Conservation (phyloP, 2,797 vertebrate genomes). For the Bradypodion pumilum region DNA sequence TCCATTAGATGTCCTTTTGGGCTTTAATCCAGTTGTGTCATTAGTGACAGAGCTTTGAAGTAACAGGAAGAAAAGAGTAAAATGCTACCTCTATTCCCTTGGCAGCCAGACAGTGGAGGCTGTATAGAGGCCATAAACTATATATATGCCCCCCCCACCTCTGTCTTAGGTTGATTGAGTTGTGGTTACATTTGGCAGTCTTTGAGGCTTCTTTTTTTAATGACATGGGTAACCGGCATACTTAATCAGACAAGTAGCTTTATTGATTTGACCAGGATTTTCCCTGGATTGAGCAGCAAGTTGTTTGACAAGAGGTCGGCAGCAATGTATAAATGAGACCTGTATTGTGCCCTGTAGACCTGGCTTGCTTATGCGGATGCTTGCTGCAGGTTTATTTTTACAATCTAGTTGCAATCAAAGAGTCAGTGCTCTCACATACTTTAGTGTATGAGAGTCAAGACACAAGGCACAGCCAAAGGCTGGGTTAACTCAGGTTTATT, state of each 20-base stretch:
- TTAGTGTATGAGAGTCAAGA: too few species aligned
- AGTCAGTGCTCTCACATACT: constrained; percentile 11
- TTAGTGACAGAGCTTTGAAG: too few species aligned
- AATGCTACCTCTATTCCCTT: too few species aligned
- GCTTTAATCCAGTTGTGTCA: too few species aligned
- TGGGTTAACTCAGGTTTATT: too few species aligned
- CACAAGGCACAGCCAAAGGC: too few species aligned
- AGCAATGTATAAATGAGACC: neutral
- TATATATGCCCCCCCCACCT: neutral
- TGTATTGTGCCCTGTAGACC: neutral
- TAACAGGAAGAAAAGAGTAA: too few species aligned
- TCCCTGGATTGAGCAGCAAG: constrained; percentile 18
- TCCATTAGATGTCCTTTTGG: too few species aligned
- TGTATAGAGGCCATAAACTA: neutral
- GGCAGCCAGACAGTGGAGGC: neutral
- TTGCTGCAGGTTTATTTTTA: constrained; percentile 22
- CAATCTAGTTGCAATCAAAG: constrained; percentile 13
- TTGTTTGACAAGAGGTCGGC: neutral
- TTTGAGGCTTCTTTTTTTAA: neutral
- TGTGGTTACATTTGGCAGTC: neutral
- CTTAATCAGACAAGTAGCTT: constrained; percentile 11
- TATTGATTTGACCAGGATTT: constrained; percentile 15
- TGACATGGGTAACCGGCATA: neutral
- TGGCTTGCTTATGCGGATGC: neutral
- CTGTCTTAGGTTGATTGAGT: neutral